These are phyloP conservation scores for Siderastrea radians DNA, from an alignment of 92 coral and sea anemone genomes.

Conservation along the genomic window DNA sequence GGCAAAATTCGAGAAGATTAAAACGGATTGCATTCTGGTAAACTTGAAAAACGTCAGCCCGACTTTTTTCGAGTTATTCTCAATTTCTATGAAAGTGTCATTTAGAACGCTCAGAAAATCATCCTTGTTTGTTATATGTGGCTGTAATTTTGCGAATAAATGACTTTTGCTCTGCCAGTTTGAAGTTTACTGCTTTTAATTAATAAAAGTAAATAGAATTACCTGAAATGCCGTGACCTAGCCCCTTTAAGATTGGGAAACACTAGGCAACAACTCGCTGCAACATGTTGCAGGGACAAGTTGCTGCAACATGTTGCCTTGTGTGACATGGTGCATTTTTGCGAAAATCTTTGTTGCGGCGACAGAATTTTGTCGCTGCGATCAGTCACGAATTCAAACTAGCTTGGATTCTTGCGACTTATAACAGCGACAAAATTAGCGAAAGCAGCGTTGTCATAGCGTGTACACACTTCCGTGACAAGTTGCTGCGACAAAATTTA, in stretches of 20 bases:
- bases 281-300: too few species aligned
- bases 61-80: neutral
- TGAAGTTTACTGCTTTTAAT: constrained; percentile 1
- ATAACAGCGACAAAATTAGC: constrained; percentile 38
- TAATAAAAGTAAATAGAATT: neutral
- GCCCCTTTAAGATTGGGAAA: constrained; percentile 19
- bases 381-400: constrained; percentile 22
- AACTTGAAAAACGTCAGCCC: constrained; percentile 7
- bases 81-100: neutral
- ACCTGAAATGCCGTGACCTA: constrained; percentile 14
- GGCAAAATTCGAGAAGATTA: constrained; percentile 22
- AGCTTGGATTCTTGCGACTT: constrained; percentile 25
- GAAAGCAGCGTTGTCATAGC: constrained; percentile 32
- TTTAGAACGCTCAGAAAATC: neutral
- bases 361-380: constrained; percentile 16
- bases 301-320: too few species aligned
- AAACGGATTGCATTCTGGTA: constrained; percentile 7
- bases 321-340: constrained; percentile 14
- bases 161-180: constrained; percentile 9
- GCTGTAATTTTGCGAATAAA: constrained; percentile 10
- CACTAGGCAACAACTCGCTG: constrained; percentile 50
- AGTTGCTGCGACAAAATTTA: constrained; percentile 30
- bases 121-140: constrained; percentile 1
- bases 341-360: constrained; percentile 13
- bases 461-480: constrained; percentile 41